Evolutionary conservation across 2,797 vertebrate species (phyloP).

Genomic region (Fistularia commersonii): DNA sequence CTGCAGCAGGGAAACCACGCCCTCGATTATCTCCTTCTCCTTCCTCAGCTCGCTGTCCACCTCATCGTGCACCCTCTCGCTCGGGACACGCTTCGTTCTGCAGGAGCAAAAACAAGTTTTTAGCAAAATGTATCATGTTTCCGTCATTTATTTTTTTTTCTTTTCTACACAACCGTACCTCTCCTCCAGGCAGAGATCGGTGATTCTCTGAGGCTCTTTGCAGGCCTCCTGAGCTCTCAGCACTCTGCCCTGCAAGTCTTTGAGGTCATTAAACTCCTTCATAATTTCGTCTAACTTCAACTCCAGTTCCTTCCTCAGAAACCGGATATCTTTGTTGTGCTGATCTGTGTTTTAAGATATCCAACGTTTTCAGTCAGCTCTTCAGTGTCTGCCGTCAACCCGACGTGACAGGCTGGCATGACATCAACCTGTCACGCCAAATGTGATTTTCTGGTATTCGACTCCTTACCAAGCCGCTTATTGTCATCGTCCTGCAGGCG

Average conservation of each 20-base stretch:
- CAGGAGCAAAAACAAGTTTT: not conserved
- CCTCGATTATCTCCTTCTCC: slow-evolving; percentile 79
- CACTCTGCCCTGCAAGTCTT: slow-evolving; percentile 72
- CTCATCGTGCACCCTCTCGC: slow-evolving; percentile 80
- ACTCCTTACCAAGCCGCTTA: slow-evolving; percentile 80
- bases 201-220: slow-evolving; percentile 74
- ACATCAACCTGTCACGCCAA: not conserved
- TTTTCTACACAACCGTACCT: slow-evolving; percentile 68
- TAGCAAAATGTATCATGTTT: too few relatives aligned
- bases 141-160: not conserved
- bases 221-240: slow-evolving; percentile 79
- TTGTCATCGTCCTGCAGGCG: slow-evolving; percentile 78
- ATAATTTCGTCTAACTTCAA: slow-evolving; percentile 81
- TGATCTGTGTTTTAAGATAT: slow-evolving; percentile 71
- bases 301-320: slow-evolving; percentile 85
- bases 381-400: too few relatives aligned
- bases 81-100: slow-evolving; percentile 78
- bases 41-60: slow-evolving; percentile 83
- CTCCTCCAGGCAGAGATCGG: slow-evolving; percentile 77
- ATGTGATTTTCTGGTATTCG: not conserved
- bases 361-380: too few relatives aligned
- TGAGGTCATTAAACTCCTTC: slow-evolving; percentile 76
- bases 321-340: slow-evolving; percentile 80
- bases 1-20: slow-evolving; percentile 73
- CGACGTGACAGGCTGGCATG: too few relatives aligned